Conservation (phyloP, 2,113 vertebrate genomes). For the Desmodus rotundus region DNA sequence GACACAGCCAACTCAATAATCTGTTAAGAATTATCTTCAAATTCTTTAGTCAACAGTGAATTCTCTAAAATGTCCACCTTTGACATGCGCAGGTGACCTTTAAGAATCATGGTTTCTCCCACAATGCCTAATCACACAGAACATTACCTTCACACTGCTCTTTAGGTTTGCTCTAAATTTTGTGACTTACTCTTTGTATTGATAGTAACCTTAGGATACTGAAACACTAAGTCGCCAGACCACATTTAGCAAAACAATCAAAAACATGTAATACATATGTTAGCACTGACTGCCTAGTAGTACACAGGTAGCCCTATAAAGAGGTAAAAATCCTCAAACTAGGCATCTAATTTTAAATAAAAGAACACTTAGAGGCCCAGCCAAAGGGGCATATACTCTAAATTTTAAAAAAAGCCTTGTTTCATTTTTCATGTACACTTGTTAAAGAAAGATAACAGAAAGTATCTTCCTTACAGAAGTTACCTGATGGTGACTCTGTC, state of each 20-base stretch:
- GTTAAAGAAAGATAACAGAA: not conserved
- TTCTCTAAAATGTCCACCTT: not conserved
- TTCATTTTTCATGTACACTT: conserved; percentile 26
- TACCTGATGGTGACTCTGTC: not conserved
- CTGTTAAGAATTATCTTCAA: not conserved
- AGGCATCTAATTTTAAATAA: conserved; percentile 20
- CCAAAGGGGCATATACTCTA: not conserved
- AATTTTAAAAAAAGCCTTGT: conserved; percentile 18
- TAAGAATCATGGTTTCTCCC: not conserved
- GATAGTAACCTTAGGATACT: conserved; percentile 6
- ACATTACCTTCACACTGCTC: conserved; percentile 42
- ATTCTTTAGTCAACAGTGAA: not conserved
- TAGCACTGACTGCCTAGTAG: not conserved
- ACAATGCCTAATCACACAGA: not conserved
- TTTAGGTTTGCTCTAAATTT: conserved; percentile 48
- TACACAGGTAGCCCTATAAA: not conserved
- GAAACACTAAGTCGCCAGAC: conserved; percentile 32
- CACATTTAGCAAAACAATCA: conserved; percentile 36
- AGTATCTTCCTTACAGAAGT: conserved; percentile 11
- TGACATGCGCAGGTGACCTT: not conserved
- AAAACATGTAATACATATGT: not conserved
- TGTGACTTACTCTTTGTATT: not conserved
- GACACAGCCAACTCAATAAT: not conserved
- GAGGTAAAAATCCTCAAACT: not conserved
- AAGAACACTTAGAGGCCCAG: not conserved